Percentiles rank a stretch among this genome's conserved stretches.
Evolutionary conservation across 1,140 invertebrate genomes (phyloP).

Genomic region (Tenebrio molitor): DNA sequence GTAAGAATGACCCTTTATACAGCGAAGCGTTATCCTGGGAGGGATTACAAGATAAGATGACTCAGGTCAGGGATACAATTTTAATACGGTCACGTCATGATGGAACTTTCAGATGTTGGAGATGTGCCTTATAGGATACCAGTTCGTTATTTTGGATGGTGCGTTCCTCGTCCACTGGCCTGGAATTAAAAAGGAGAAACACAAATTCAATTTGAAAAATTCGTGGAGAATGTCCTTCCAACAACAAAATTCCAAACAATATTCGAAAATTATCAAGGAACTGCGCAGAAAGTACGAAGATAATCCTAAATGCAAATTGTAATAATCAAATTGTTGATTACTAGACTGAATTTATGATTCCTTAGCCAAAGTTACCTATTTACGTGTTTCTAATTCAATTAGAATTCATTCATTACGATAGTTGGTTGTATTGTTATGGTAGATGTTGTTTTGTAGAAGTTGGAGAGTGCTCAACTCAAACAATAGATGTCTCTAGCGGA

Average conservation of each 20-base stretch:
- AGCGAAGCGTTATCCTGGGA: conserved; percentile 87
- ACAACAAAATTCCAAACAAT: conserved; percentile 73
- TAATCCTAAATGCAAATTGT: conserved; percentile 72
- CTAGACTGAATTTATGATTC: conserved; percentile 12
- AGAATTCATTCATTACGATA: too few species aligned
- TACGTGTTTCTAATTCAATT: not conserved
- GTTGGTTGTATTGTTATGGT: too few species aligned
- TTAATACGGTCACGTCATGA: not conserved
- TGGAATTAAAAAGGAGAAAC: conserved; percentile 72
- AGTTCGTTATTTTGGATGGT: conserved; percentile 82
- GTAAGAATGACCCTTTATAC: conserved; percentile 83
- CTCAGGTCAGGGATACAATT: conserved; percentile 75
- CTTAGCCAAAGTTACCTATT: not conserved
- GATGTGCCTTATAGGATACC: conserved; percentile 82
- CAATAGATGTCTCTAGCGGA: conserved; percentile 2
- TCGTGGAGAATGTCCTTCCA: conserved; percentile 70
- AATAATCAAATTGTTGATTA: conserved; percentile 59
- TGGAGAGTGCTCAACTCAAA: not conserved
- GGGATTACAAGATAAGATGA: conserved; percentile 88
- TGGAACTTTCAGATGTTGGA: conserved; percentile 78
- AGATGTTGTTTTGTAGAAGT: too few species aligned
- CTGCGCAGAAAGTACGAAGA: conserved; percentile 72
- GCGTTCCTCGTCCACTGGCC: conserved; percentile 85
- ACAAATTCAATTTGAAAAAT: conserved; percentile 52
- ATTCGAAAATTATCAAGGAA: conserved; percentile 73